Base-by-base conservation (phyloP, 2,888 invertebrate genomes). In the Ceramica pisi region DNA sequence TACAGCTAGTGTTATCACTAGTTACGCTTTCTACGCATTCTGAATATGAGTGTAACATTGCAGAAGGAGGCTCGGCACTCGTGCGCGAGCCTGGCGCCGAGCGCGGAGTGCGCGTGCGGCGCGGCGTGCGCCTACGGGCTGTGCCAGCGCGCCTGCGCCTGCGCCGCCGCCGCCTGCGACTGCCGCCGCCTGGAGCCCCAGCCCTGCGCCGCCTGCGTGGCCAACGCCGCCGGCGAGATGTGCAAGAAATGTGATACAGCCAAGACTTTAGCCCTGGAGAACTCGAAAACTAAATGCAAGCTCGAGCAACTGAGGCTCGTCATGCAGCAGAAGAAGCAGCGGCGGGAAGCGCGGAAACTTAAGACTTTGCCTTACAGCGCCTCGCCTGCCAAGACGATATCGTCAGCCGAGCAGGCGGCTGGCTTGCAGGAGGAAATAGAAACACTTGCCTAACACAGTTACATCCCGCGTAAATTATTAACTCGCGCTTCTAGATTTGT, bases 291-390 rank as follows among this genome's bases (percentile, higher is more conserved):
- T 10, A 97, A 98, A 87, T 98, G 98, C 84, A 99, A 99, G 93
- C 97, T 99, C 92, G 98, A 98, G 89, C 98, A 98, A 82, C 95
- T 99, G 67, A 97, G 98, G 83, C 96, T 98, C 83, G 98, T 99
- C 71, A 98, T 99, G 98, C 98, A 98, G 86, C 98, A 99, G 92
- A 97, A 98, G 87, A 97, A 98, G 80, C 98, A 98, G 81, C 96
- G 98, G 75, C 97, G 99, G 66, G 98, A 98, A 87, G 98, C 98
- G 56, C 97, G 98, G 69, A 97, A 97, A 90, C 94, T 97, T 75
- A 97, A 97, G 89, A 96, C 97, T 4, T 92, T 97, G 62, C 98
- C 98, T 12, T 98, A 98, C 80, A 84, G 91, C 21, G 89, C 78
- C 51, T 79, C 91, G 41, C 90, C 93, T 23, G 87, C 92, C 96